Evolutionary conservation across 2,113 vertebrate genomes (phyloP).

Genomic region (Myrmecophaga tridactyla): DNA sequence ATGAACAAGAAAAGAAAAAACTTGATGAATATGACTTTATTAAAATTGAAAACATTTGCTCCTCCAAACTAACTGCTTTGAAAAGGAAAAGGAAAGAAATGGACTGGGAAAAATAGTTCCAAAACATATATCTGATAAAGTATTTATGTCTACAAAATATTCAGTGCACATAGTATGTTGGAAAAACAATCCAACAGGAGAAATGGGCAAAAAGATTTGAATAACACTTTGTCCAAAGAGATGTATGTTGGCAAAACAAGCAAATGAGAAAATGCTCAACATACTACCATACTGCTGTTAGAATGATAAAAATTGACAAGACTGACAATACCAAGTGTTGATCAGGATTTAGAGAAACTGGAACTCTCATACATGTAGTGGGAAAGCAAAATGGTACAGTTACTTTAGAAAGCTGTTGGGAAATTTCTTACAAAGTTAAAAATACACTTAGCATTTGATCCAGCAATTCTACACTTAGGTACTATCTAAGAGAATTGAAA

Average conservation of each 20-base stretch:
- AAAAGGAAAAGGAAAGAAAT: not conserved
- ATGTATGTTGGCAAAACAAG: not conserved
- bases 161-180: too few relatives aligned
- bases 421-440: not conserved
- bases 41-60: not conserved
- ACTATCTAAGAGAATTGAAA: slow-evolving; percentile 23
- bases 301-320: not conserved
- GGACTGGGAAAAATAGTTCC: not conserved
- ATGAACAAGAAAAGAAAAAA: not conserved
- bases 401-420: not conserved
- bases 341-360: not conserved
- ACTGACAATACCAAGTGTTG: not conserved
- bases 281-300: accelerated
- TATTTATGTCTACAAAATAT: not conserved
- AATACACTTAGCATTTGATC: not conserved
- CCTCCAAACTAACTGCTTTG: not conserved
- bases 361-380: not conserved
- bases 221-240: not conserved
- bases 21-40: too few relatives aligned
- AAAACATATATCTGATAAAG: not conserved
- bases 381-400: not conserved
- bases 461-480: not conserved
- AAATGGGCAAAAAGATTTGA: not conserved
- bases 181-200: not conserved
- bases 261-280: not conserved